A percentile compares a stretch with the other conserved stretches of the same genome.
phyloP scores from a whole-genome alignment of 2,797 vertebrate genomes.

The Cynopterus sphinx region DNA sequence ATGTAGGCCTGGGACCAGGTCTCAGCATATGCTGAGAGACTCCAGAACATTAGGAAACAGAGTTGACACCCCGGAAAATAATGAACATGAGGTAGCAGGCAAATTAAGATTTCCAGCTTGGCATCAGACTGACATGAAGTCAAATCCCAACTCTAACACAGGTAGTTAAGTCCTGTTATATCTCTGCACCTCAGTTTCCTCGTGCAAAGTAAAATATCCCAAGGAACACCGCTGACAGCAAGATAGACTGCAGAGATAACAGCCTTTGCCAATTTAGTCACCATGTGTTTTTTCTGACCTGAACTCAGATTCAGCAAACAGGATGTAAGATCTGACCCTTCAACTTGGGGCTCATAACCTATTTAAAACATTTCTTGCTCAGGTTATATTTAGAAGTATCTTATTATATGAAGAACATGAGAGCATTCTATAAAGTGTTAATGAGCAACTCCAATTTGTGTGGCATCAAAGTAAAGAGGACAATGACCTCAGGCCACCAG shows the following conservation, averaged over 20 bases:
- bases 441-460: neutral
- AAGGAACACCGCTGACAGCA: neutral
- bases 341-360: neutral
- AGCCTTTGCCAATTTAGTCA: neutral
- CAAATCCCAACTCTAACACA: neutral
- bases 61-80: neutral
- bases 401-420: neutral
- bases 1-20: neutral
- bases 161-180: neutral
- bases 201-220: neutral
- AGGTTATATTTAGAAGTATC: constrained; percentile 38
- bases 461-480: neutral
- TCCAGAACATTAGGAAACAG: neutral
- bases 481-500: neutral
- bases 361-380: constrained; percentile 21
- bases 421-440: constrained; percentile 12
- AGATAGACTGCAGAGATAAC: neutral
- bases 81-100: neutral
- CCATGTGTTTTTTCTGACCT: neutral
- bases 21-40: neutral
- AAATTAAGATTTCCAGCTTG: neutral
- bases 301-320: neutral
- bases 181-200: neutral
- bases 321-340: neutral
- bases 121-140: neutral